phyloP scores from a whole-genome alignment of 1,140 invertebrate genomes.

The Eulimnadia texana region DNA sequence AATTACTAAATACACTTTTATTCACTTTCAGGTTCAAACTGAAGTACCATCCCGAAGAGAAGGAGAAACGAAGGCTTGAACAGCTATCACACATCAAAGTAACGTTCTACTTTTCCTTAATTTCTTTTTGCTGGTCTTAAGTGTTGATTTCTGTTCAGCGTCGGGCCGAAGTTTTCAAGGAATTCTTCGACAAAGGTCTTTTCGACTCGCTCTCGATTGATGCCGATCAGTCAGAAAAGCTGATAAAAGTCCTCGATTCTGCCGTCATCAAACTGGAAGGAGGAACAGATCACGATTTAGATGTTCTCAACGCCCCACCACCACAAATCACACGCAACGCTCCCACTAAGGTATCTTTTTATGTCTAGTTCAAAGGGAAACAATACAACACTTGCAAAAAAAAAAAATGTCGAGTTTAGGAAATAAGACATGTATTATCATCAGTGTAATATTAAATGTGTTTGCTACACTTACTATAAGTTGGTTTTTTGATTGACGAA shows the following conservation, averaged over 20 bases:
- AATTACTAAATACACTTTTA: conserved; percentile 1
- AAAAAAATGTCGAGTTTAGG: too few relatives aligned
- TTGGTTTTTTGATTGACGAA: too few relatives aligned
- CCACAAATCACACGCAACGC: conserved; percentile 21
- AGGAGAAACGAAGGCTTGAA: conserved; percentile 76
- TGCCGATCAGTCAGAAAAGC: conserved; percentile 65
- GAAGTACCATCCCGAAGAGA: conserved; percentile 97
- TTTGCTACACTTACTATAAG: too few relatives aligned
- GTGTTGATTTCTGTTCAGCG: conserved; percentile 39
- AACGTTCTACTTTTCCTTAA: conserved; percentile 20
- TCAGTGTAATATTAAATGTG: too few relatives aligned
- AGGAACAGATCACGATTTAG: conserved; percentile 86
- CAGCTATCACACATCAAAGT: conserved; percentile 68
- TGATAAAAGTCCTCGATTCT: conserved; percentile 82
- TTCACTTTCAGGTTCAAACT: conserved; percentile 82
- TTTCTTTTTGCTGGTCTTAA: background rate
- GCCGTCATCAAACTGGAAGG: conserved; percentile 95
- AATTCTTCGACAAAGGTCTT: conserved; percentile 56
- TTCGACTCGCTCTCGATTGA: conserved; percentile 71
- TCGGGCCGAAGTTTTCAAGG: conserved; percentile 77
- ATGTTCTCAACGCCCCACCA: conserved; percentile 48
- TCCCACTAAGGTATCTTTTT: background rate
- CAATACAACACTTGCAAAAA: too few relatives aligned
- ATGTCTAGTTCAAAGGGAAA: too few relatives aligned
- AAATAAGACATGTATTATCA: too few relatives aligned